Evolutionary conservation across 1,140 invertebrate genomes (phyloP), one percentile per base, ranked within the genome.

Genomic region (Drosophila triauraria): DNA sequence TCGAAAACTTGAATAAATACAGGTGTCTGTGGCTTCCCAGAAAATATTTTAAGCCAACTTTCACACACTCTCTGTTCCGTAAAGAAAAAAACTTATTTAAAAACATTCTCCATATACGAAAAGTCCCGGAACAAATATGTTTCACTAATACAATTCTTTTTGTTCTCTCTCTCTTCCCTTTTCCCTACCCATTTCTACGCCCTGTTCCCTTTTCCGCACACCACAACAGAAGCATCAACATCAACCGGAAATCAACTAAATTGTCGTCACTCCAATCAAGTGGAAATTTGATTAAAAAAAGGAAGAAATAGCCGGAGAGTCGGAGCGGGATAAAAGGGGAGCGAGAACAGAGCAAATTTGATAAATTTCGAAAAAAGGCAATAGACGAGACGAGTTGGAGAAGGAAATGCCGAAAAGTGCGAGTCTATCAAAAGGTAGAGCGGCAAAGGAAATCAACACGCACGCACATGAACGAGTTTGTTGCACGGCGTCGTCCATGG

Each of bases 231-330:
- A 32, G 67, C 61, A 58, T 56, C 62, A 77, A 77, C 75, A 68
- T 70, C 75, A 83, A 80, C 77, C 61, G 84, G 75, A 88, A 88
- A 90, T 88, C 85, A 79, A 85, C 81, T 77, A 85, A 88, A 88
- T 90, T 88, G 84, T 90, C 85, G 82, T 81, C 78, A 85, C 81
- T 88, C 82, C 85, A 87, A 75, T 87, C 85, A 88, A 88, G 85
- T 90, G 85, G 82, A 88, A 88, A 88, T 88, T 88, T 88, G 85
- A 88, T 88, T 88, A 88, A 88, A 80, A 78, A 43, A 56, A 35
- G 27, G 6, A 30, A 30, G 27, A 30, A 30, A 30, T 7, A 30
- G 27, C 27, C 10, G 10, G 32, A 35, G 32, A 35, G 32, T 0
- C 42, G 35, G 50, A 60, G 32, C 0, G 46, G 35, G 50, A 60